Percentiles rank a stretch among this genome's conserved stretches.
Conservation (phyloP, 2,113 vertebrate genomes). For the Aphelocoma coerulescens region DNA sequence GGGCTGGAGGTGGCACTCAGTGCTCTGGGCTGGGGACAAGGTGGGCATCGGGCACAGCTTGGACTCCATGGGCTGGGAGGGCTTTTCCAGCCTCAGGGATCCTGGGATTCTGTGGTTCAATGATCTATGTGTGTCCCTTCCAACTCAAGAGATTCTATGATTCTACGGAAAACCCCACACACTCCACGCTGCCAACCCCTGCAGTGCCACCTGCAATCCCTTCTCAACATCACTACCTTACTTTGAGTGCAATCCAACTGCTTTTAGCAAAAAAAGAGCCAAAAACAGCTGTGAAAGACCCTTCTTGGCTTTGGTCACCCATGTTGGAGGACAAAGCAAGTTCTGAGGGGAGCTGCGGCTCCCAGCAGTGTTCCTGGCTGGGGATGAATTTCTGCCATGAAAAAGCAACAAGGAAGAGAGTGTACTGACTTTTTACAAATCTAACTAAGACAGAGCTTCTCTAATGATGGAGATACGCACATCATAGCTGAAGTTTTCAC, state of each 20-base stretch:
- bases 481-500: background rate
- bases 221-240: background rate
- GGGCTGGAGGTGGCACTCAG: background rate
- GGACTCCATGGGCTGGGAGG: background rate
- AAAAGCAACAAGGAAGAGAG: background rate
- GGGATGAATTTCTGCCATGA: background rate
- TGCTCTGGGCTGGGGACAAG: background rate
- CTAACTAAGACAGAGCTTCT: background rate
- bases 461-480: background rate
- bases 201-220: background rate
- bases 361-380: background rate
- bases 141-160: background rate
- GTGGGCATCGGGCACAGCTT: rapidly evolving
- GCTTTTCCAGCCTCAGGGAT: rapidly evolving
- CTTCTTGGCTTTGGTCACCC: background rate
- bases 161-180: background rate
- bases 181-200: rapidly evolving
- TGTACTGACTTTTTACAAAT: background rate
- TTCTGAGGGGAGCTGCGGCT: background rate
- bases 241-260: background rate
- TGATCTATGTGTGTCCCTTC: background rate
- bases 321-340: background rate
- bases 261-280: background rate
- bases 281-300: background rate
- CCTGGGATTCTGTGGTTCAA: background rate